These are phyloP conservation scores for Caenorhabditis drosophilae DNA, from an alignment of 2,888 invertebrate genomes.

Conservation along the genomic window DNA sequence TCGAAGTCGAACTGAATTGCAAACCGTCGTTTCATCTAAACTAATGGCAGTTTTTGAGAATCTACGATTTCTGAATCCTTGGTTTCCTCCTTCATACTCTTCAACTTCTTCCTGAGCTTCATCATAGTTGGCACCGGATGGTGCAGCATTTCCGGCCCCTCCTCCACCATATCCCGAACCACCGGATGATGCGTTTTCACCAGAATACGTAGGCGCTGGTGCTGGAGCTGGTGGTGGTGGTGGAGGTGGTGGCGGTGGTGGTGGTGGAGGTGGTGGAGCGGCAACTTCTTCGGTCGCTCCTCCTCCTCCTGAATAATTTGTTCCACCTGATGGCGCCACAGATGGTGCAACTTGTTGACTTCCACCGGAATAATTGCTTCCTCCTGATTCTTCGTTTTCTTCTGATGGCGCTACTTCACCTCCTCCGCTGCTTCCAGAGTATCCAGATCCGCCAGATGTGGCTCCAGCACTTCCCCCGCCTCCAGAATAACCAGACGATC, in stretches of 20 bases:
- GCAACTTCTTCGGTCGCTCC: neutral
- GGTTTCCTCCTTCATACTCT: conserved; percentile 39
- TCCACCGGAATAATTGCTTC: conserved; percentile 37
- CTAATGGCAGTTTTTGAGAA: conserved; percentile 37
- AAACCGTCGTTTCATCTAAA: conserved; percentile 29
- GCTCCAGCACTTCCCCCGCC: neutral
- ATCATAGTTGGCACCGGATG: conserved; percentile 46
- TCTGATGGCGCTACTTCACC: conserved; percentile 19
- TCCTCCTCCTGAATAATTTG: neutral
- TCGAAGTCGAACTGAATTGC: conserved; percentile 40
- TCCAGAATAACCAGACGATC: conserved; percentile 7
- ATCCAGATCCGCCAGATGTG: neutral
- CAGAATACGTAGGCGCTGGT: conserved; percentile 34
- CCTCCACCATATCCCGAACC: conserved; percentile 13
- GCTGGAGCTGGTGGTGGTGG: conserved; percentile 32
- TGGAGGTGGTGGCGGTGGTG: conserved; percentile 8
- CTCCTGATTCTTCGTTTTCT: too few relatives aligned
- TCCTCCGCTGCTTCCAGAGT: conserved; percentile 10
- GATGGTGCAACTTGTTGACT: conserved; percentile 13
- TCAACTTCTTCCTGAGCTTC: conserved; percentile 40
- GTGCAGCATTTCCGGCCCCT: conserved; percentile 24
- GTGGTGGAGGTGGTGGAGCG: neutral
- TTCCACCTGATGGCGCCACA: conserved; percentile 1
- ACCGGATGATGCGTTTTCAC: too few relatives aligned
- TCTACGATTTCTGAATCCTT: conserved; percentile 44